Conservation (phyloP, 2,888 invertebrate genomes). For the Eupithecia abbreviata region DNA sequence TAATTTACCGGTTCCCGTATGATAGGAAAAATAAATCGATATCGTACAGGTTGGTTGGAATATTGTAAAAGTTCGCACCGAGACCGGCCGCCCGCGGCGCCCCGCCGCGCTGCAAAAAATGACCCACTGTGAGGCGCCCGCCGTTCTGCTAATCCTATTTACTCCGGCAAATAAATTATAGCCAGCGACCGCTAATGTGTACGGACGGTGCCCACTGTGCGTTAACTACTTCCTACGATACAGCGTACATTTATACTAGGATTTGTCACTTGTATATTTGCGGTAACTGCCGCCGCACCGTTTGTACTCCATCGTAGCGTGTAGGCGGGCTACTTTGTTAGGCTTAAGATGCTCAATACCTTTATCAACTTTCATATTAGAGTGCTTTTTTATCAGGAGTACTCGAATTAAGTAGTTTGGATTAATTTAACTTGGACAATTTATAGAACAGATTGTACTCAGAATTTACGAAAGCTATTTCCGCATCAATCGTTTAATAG, state of each 20-base stretch:
- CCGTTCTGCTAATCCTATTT: constrained; percentile 80
- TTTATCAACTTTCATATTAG: not conserved
- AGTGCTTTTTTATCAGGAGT: not conserved
- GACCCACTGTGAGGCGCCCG: constrained; percentile 68
- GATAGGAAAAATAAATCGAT: constrained; percentile 46
- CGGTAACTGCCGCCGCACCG: constrained; percentile 45
- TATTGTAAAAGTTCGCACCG: constrained; percentile 42
- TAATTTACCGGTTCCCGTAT: constrained; percentile 42
- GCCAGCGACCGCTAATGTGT: constrained; percentile 64
- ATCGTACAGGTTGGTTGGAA: constrained; percentile 40
- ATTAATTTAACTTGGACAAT: constrained; percentile 8
- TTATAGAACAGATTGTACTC: not conserved
- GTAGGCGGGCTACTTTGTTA: constrained; percentile 30
- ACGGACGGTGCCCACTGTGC: constrained; percentile 61
- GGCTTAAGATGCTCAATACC: constrained; percentile 32
- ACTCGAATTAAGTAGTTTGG: not conserved
- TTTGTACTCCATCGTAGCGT: constrained; percentile 36
- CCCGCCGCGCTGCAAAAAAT: constrained; percentile 64
- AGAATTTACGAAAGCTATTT: not conserved
- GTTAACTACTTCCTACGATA: constrained; percentile 53
- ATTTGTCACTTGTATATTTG: constrained; percentile 61
- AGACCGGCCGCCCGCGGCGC: constrained; percentile 43
- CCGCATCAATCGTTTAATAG: constrained; percentile 7
- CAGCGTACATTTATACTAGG: constrained; percentile 53
- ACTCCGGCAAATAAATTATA: constrained; percentile 76